phyloP scores from a whole-genome alignment of 2,888 invertebrate species.

The Myathropa florea region DNA sequence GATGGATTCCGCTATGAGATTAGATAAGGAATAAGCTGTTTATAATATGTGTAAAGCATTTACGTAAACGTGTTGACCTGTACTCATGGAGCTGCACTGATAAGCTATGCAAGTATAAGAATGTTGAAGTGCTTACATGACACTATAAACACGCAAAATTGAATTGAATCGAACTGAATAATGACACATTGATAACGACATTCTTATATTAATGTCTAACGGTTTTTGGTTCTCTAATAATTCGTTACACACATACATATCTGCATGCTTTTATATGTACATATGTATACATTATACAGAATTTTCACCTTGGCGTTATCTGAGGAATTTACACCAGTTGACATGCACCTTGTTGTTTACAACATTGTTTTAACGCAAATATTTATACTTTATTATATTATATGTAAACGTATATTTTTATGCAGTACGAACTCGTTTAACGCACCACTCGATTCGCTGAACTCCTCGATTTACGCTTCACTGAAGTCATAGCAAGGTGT shows the following conservation, averaged over 20 bases:
- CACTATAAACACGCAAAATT: not conserved
- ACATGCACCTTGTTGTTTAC: no score
- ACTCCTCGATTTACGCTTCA: no score
- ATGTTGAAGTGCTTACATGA: not conserved
- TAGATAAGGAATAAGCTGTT: not conserved
- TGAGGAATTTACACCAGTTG: not conserved
- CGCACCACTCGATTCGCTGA: no score
- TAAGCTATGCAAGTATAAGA: not conserved
- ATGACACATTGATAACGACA: no score
- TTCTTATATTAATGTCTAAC: not conserved
- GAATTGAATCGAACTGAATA: no score
- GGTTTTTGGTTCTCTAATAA: not conserved
- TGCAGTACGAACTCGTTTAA: no score
- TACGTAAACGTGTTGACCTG: not conserved
- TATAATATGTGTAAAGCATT: not conserved
- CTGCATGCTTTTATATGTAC: no score
- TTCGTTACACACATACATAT: not conserved
- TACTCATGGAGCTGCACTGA: not conserved
- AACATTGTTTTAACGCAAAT: no score
- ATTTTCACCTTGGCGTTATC: not conserved
- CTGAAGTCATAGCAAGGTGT: no score
- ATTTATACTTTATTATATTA: no score
- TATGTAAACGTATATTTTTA: no score
- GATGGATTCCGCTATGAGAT: not conserved
- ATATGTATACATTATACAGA: no score